Conservation (phyloP, 2,113 vertebrate genomes). For the Pteronura brasiliensis region DNA sequence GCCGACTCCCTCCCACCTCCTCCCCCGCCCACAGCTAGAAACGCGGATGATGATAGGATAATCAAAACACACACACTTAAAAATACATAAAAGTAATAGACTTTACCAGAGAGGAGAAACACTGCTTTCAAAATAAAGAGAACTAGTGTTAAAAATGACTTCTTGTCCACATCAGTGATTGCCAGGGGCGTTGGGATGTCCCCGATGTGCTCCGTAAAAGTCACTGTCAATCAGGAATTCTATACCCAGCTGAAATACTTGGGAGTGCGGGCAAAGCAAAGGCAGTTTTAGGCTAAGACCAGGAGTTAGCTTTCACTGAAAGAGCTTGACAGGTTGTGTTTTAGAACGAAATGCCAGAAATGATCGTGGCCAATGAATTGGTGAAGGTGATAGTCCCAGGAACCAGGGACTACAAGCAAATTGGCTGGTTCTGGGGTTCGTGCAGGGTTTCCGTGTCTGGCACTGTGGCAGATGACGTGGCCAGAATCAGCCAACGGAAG, state of each 20-base stretch:
- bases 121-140: background rate
- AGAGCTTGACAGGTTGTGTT: background rate
- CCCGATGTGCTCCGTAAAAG: no score
- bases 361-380: accelerated
- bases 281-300: background rate
- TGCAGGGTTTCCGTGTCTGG: background rate
- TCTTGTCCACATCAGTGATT: background rate
- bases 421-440: background rate
- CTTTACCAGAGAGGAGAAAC: background rate
- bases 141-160: background rate
- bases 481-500: no score
- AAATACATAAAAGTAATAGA: background rate
- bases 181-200: background rate
- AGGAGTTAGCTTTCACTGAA: background rate
- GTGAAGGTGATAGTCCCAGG: background rate
- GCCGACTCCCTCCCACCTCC: background rate
- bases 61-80: background rate
- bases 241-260: background rate
- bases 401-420: no score
- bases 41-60: background rate
- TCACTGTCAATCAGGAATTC: background rate
- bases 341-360: background rate
- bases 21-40: background rate
- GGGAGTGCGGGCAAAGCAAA: background rate
- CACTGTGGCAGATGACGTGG: accelerated